Conservation (phyloP, 1,140 invertebrate genomes). For the Thaumetopoea pityocampa region DNA sequence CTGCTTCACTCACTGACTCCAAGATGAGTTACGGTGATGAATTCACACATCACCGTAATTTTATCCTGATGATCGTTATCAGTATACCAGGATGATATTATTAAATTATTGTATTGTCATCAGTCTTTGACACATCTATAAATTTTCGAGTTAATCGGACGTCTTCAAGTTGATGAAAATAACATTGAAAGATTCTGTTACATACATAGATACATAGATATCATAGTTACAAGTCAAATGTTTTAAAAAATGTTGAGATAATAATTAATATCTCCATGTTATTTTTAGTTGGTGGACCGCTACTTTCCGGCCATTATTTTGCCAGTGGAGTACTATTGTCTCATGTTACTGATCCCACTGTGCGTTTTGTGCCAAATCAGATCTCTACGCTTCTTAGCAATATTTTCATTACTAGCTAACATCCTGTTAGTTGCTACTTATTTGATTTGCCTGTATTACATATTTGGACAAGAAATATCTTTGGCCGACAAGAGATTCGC, state of each 20-base stretch:
- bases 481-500: slow-evolving; percentile 67
- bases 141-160: too few relatives aligned
- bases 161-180: too few relatives aligned
- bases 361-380: slow-evolving; percentile 80
- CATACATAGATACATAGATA: too few relatives aligned
- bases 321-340: slow-evolving; percentile 76
- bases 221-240: too few relatives aligned
- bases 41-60: too few relatives aligned
- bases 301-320: slow-evolving; percentile 48
- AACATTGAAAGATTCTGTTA: too few relatives aligned
- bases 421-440: slow-evolving; percentile 82
- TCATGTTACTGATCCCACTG: slow-evolving; percentile 78
- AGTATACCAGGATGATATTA: too few relatives aligned
- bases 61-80: too few relatives aligned
- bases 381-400: slow-evolving; percentile 84
- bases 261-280: slow-evolving; percentile 17
- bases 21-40: too few relatives aligned
- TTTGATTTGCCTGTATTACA: slow-evolving; percentile 83
- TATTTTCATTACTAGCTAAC: slow-evolving; percentile 85
- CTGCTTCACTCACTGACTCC: too few relatives aligned
- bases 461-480: slow-evolving; percentile 76
- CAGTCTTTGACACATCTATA: too few relatives aligned
- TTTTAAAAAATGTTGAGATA: neutral
- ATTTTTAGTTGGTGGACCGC: slow-evolving; percentile 69
- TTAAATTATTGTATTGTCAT: too few relatives aligned